phyloP scores from a whole-genome alignment of 2,113 vertebrate genomes.

The Sterna hirundo region DNA sequence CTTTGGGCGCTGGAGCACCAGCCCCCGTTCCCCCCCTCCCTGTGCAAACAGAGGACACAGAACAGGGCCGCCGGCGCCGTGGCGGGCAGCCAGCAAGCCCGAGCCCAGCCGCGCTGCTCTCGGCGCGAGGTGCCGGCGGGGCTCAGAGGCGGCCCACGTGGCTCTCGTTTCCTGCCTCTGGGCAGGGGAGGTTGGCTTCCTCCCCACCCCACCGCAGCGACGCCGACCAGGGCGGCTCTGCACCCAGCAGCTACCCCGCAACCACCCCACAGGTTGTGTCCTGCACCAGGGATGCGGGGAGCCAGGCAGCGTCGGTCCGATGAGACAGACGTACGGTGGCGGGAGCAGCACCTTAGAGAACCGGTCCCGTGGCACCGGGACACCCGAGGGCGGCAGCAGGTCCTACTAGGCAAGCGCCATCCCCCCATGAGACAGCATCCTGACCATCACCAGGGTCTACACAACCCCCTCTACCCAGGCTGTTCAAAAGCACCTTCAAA shows the following conservation, averaged over 20 bases:
- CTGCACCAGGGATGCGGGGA: accelerated
- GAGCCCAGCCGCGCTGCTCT: not conserved
- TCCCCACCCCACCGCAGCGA: not conserved
- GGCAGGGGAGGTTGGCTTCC: not conserved
- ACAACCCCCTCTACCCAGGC: not conserved
- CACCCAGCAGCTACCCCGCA: not conserved
- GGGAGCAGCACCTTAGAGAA: not conserved
- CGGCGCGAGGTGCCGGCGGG: not conserved
- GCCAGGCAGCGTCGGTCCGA: not conserved
- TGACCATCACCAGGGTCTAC: not conserved
- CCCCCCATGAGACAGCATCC: not conserved
- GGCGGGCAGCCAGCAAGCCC: not conserved
- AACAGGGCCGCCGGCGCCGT: accelerated
- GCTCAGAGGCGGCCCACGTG: not conserved
- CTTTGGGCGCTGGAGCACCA: not conserved
- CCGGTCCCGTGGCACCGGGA: not conserved
- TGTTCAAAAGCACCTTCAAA: not conserved
- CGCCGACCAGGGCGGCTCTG: not conserved
- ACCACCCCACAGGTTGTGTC: not conserved
- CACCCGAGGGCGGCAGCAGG: accelerated
- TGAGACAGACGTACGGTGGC: accelerated
- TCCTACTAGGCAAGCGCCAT: not conserved
- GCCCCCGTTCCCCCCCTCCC: accelerated
- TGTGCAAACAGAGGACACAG: not conserved
- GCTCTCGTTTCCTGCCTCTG: not conserved